A percentile compares a stretch with the other conserved stretches of the same genome.
These are phyloP conservation scores for Phainopepla nitens DNA, from an alignment of 2,113 vertebrate genomes.

Conservation along the genomic window DNA sequence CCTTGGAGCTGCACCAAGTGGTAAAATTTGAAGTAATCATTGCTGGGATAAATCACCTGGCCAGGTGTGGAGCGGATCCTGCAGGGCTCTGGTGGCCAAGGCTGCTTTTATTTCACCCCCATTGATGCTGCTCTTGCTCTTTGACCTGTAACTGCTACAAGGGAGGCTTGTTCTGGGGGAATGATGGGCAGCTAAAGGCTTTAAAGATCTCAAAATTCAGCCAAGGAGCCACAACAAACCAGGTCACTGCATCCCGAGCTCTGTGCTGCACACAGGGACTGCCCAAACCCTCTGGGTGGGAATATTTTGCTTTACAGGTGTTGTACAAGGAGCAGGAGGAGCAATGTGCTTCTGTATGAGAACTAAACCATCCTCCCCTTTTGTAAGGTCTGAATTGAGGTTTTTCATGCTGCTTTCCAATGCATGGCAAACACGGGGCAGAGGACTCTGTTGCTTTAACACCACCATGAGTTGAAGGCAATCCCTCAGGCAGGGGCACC, in stretches of 20 bases:
- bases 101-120: neutral
- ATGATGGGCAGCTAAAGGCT: neutral
- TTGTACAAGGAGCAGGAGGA: neutral
- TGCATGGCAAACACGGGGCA: accelerated
- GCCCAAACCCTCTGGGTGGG: neutral
- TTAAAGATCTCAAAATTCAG: neutral
- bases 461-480: neutral
- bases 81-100: neutral
- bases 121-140: neutral
- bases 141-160: neutral
- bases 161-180: neutral
- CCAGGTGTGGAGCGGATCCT: neutral
- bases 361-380: neutral
- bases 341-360: too few species aligned
- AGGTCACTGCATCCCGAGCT: accelerated
- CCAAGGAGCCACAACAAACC: neutral
- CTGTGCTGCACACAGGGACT: neutral
- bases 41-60: neutral
- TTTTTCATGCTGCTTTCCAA: neutral
- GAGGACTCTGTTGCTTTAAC: neutral
- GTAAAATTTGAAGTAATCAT: neutral
- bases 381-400: too few species aligned
- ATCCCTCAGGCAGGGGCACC: neutral
- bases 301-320: neutral
- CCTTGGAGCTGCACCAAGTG: constrained; percentile 8